phyloP scores from a whole-genome alignment of 2,888 invertebrate genomes.

The Anaspis maculata region DNA sequence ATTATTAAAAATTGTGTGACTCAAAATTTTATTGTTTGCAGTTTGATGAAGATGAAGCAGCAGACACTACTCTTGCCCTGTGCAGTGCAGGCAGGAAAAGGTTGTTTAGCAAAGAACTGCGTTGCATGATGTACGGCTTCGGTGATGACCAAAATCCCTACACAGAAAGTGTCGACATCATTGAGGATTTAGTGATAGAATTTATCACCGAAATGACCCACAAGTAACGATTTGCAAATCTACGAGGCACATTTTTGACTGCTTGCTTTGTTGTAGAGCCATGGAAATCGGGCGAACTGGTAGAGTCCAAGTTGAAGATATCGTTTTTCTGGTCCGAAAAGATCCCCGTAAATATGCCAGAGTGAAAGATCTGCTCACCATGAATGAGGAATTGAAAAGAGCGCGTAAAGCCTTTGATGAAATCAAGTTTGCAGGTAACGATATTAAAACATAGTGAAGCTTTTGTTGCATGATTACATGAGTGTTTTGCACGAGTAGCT shows the following conservation, averaged over 20 bases:
- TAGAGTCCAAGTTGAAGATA: constrained; percentile 95
- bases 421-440: constrained; percentile 87
- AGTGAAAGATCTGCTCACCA: constrained; percentile 91
- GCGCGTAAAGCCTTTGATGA: constrained; percentile 99
- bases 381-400: constrained; percentile 98
- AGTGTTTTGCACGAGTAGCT: no score
- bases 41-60: constrained; percentile 62
- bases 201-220: constrained; percentile 93
- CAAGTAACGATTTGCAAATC: no score
- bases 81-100: constrained; percentile 63
- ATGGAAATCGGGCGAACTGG: constrained; percentile 98
- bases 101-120: constrained; percentile 82
- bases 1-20: not conserved
- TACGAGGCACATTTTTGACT: constrained; percentile 11
- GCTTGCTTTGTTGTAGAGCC: constrained; percentile 62
- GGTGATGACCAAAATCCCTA: constrained; percentile 99
- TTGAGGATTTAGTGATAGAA: constrained; percentile 96
- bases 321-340: constrained; percentile 91
- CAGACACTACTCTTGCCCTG: constrained; percentile 57
- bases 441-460: constrained; percentile 21
- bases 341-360: constrained; percentile 95
- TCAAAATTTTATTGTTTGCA: constrained; percentile 28
- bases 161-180: constrained; percentile 94
- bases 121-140: constrained; percentile 99
- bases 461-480: constrained; percentile 5